Conservation (phyloP, 2,797 vertebrate genomes). For the Sciurus vulgaris region DNA sequence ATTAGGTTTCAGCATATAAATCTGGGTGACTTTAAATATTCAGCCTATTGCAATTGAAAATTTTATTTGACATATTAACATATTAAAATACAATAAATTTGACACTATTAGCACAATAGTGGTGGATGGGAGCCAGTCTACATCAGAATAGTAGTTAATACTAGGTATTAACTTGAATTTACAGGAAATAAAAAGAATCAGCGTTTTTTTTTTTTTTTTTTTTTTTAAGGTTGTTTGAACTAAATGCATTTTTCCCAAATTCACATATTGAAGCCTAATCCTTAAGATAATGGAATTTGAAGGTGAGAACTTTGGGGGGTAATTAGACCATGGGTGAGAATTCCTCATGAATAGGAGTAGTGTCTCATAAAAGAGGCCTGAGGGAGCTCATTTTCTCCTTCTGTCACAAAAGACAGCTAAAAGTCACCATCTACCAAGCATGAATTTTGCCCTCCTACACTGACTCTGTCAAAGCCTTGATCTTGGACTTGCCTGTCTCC, state of each 20-base stretch:
- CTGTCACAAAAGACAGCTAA: rapidly evolving
- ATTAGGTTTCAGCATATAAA: background rate
- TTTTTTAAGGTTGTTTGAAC: background rate
- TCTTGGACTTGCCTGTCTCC: too few relatives aligned
- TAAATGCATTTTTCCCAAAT: too few relatives aligned
- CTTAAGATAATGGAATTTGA: background rate
- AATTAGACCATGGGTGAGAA: background rate
- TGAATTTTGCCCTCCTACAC: too few relatives aligned
- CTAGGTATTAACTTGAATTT: background rate
- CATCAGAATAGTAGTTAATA: background rate
- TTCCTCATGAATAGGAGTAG: too few relatives aligned
- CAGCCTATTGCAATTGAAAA: background rate
- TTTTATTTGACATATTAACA: background rate
- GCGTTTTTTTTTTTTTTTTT: too few relatives aligned
- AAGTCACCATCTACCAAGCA: background rate
- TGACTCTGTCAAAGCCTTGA: too few relatives aligned
- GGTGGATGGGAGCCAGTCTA: background rate
- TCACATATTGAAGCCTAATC: too few relatives aligned
- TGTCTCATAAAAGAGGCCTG: background rate
- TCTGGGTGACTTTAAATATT: background rate
- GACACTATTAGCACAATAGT: background rate
- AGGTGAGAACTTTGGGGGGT: background rate
- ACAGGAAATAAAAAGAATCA: background rate
- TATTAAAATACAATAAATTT: background rate
- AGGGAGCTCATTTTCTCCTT: background rate